These are phyloP conservation scores for Siniperca undulata DNA, from an alignment of 2,797 vertebrate species.

Conservation along the genomic window DNA sequence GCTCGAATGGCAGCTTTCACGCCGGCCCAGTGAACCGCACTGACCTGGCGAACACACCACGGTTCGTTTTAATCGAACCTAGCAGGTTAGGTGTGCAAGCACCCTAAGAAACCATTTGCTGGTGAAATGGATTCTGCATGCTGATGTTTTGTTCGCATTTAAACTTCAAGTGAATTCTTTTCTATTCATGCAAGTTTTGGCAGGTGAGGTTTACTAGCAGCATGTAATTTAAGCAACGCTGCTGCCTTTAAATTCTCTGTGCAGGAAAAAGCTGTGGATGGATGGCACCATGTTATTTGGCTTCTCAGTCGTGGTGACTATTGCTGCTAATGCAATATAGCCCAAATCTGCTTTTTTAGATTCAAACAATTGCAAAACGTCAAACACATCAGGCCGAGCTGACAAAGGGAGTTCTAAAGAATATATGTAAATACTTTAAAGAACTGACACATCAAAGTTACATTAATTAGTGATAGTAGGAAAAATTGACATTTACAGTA, in stretches of 20 bases:
- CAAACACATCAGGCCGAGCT: neutral
- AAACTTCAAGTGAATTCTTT: neutral
- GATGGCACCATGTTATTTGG: neutral
- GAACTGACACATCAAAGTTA: constrained; percentile 1
- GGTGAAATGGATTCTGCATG: neutral
- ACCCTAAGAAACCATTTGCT: too few relatives aligned
- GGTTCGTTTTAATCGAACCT: neutral
- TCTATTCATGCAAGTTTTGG: neutral
- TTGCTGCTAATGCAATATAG: neutral
- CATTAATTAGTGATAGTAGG: constrained; percentile 26
- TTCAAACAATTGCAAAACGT: constrained; percentile 6
- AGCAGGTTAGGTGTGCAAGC: neutral
- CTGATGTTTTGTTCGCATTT: neutral
- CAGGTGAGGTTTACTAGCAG: neutral
- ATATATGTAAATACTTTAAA: constrained; percentile 10
- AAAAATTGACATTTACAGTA: constrained; percentile 28
- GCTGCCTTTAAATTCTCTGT: neutral
- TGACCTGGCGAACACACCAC: neutral
- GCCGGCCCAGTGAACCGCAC: neutral
- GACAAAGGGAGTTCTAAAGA: neutral
- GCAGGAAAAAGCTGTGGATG: neutral
- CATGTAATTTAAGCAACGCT: neutral
- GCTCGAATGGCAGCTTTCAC: too few relatives aligned
- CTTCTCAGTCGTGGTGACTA: neutral
- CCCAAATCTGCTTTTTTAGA: neutral